These are phyloP conservation scores for Pantelozetes paolii DNA, from an alignment of 2,888 invertebrate species.

Conservation along the genomic window DNA sequence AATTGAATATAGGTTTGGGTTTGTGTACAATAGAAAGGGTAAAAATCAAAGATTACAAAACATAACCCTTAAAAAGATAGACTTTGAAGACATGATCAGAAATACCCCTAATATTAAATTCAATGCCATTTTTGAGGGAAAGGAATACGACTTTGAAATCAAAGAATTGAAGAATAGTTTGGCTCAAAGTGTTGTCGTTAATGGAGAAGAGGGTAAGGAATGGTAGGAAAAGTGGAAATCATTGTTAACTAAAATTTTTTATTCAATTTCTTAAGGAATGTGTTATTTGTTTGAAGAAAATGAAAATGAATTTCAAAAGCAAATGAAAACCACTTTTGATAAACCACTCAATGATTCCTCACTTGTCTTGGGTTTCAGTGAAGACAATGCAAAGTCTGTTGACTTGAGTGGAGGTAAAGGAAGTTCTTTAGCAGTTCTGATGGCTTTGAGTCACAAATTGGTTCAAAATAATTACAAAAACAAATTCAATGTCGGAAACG, in stretches of 20 bases:
- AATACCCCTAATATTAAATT: conserved; percentile 1
- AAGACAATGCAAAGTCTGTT: conserved; percentile 24
- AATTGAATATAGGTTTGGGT: conserved; percentile 18
- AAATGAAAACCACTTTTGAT: neutral
- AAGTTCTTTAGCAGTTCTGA: conserved; percentile 42
- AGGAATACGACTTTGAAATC: conserved; percentile 32
- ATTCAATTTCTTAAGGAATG: conserved; percentile 2
- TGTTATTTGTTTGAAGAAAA: conserved; percentile 19
- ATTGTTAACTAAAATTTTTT: neutral
- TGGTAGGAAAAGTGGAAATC: neutral
- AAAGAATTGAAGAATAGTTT: neutral
- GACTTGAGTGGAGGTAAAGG: conserved; percentile 45
- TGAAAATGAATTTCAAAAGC: conserved; percentile 5
- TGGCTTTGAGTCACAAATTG: neutral
- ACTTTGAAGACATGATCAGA: conserved; percentile 3
- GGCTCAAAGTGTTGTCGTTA: neutral
- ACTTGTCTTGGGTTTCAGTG: conserved; percentile 18
- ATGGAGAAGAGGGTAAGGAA: conserved; percentile 21
- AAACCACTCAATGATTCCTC: neutral
- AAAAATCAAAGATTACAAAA: neutral
- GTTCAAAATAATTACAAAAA: neutral
- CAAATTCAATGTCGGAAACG: conserved; percentile 37
- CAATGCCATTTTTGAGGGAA: neutral
- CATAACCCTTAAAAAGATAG: neutral
- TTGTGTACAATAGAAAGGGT: neutral